Conservation (phyloP, 53 echinoderm and acorn worm species). For the Hippasteria phrygiana region DNA sequence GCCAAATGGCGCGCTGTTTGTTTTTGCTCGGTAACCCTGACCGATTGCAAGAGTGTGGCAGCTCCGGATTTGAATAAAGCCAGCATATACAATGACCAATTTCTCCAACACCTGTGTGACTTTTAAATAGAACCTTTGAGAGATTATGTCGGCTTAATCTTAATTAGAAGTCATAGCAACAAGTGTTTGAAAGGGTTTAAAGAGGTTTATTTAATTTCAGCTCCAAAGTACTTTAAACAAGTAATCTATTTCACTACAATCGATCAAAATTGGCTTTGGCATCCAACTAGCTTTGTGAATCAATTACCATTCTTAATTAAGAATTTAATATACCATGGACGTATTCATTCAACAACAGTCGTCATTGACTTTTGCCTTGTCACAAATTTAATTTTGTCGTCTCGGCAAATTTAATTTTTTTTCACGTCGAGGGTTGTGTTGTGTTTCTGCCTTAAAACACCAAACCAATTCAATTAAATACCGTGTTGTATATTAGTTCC, state of each 20-base stretch:
- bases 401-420: no score
- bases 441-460: no score
- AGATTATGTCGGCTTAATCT: background rate
- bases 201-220: slow-evolving; percentile 19
- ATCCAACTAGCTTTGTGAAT: background rate
- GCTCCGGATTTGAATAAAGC: background rate
- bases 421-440: no score
- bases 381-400: no score
- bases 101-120: background rate
- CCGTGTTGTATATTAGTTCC: no score
- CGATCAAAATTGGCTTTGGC: background rate
- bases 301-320: slow-evolving; percentile 13
- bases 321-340: background rate
- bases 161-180: background rate
- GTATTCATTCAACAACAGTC: background rate
- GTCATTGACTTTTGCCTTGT: no score
- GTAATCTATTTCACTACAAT: background rate
- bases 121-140: background rate
- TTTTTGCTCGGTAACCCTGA: slow-evolving; percentile 15
- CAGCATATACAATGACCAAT: background rate
- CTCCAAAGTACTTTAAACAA: background rate
- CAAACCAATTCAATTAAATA: no score
- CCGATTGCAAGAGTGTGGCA: background rate
- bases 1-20: background rate
- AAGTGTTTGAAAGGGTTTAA: background rate